These are phyloP conservation scores for Pachyrhynchus sulphureomaculatus DNA, from an alignment of 1,140 invertebrate species.

Conservation along the genomic window DNA sequence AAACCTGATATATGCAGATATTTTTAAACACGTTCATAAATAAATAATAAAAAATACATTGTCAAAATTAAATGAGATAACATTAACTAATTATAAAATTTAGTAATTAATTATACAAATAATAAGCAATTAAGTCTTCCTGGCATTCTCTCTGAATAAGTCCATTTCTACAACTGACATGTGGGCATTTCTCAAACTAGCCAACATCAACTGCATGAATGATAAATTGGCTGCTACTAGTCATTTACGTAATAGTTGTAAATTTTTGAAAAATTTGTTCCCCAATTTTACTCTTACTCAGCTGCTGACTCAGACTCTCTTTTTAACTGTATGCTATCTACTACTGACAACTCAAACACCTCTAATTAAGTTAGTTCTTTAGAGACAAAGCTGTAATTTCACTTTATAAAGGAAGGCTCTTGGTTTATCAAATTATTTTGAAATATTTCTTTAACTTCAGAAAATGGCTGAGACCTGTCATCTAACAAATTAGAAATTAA, in stretches of 20 bases:
- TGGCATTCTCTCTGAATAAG: no score
- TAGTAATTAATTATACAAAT: no score
- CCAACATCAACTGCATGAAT: not conserved
- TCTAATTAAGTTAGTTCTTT: not conserved
- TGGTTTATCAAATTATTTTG: not conserved
- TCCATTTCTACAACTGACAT: no score
- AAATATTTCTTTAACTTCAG: not conserved
- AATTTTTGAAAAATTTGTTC: constrained; percentile 6
- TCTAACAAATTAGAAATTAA: constrained; percentile 7
- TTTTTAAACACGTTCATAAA: no score
- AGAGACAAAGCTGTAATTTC: not conserved
- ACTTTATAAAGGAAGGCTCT: not conserved
- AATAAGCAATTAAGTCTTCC: no score
- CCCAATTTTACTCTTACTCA: no score
- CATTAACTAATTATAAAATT: no score
- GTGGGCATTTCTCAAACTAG: no score
- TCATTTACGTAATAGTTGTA: not conserved
- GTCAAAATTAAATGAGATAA: no score
- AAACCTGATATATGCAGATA: no score
- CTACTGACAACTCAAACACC: not conserved
- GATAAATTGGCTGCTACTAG: not conserved
- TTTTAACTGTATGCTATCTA: not conserved
- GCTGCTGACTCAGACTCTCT: no score
- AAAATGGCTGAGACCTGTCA: not conserved
- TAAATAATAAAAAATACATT: no score